These are phyloP conservation scores for Gavialis gangeticus DNA, from an alignment of 2,113 vertebrate species.

Conservation along the genomic window DNA sequence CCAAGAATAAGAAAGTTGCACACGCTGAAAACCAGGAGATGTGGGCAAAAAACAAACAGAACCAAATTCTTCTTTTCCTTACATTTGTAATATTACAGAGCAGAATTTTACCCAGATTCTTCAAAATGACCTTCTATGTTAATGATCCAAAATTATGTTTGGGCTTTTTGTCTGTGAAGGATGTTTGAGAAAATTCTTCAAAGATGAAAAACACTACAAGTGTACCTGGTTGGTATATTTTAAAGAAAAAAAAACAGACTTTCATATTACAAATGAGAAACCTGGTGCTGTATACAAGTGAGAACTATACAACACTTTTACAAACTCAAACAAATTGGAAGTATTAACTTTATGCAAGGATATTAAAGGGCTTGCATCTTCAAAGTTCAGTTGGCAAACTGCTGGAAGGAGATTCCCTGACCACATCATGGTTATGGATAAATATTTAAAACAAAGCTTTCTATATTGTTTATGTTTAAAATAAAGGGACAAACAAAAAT, in stretches of 20 bases:
- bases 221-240: not conserved
- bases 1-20: not conserved
- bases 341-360: not conserved
- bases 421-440: not conserved
- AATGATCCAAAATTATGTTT: not conserved
- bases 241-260: too few relatives aligned
- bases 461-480: not conserved
- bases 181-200: not conserved
- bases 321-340: slow-evolving; percentile 20
- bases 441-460: slow-evolving; percentile 10
- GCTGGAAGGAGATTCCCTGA: not conserved
- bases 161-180: not conserved
- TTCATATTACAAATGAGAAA: not conserved
- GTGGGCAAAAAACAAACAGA: not conserved
- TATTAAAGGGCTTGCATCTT: not conserved
- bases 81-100: not conserved
- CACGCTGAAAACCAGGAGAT: not conserved
- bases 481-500: not conserved
- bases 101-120: not conserved
- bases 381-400: not conserved
- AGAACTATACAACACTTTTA: not conserved
- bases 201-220: not conserved
- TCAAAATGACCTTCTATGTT: not conserved
- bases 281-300: not conserved
- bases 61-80: not conserved